Conservation (phyloP, 2,888 invertebrate genomes). For the Athalia rosae region DNA sequence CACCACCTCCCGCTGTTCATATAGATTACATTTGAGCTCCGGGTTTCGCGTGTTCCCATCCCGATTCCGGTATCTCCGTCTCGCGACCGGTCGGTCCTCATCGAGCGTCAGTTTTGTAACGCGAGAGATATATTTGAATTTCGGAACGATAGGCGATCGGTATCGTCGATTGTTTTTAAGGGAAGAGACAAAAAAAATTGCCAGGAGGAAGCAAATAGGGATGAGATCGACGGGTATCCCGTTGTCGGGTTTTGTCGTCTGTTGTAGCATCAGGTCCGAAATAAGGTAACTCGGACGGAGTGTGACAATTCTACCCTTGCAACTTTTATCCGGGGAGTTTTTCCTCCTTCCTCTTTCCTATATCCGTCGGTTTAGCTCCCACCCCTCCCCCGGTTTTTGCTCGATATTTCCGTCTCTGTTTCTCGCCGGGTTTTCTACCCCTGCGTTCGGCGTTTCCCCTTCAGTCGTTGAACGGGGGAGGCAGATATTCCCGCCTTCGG, state of each 20-base stretch:
- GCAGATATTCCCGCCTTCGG: slow-evolving; percentile 59
- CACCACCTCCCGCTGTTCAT: not conserved
- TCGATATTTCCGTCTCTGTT: slow-evolving; percentile 31
- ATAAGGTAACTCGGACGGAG: slow-evolving; percentile 63
- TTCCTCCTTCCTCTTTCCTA: slow-evolving; percentile 47
- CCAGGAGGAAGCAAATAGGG: no score
- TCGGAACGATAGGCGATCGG: no score
- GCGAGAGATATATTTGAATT: no score
- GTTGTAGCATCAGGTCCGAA: slow-evolving; percentile 58
- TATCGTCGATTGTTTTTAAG: no score
- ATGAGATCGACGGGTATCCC: not conserved
- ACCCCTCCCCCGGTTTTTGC: slow-evolving; percentile 49
- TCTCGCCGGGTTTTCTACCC: slow-evolving; percentile 1
- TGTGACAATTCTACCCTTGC: slow-evolving; percentile 67
- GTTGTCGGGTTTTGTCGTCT: not conserved
- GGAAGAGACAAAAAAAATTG: no score
- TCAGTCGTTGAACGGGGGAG: slow-evolving; percentile 16
- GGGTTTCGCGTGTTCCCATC: not conserved
- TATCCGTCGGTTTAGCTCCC: slow-evolving; percentile 49
- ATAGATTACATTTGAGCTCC: no score
- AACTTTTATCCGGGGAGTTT: slow-evolving; percentile 54
- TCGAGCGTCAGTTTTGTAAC: no score
- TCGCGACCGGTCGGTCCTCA: no score
- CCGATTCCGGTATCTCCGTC: no score
- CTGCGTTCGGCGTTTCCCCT: slow-evolving; percentile 20